Evolutionary conservation across 2,797 vertebrate species (phyloP).

Genomic region (Phrynocephalus guinanensis): DNA sequence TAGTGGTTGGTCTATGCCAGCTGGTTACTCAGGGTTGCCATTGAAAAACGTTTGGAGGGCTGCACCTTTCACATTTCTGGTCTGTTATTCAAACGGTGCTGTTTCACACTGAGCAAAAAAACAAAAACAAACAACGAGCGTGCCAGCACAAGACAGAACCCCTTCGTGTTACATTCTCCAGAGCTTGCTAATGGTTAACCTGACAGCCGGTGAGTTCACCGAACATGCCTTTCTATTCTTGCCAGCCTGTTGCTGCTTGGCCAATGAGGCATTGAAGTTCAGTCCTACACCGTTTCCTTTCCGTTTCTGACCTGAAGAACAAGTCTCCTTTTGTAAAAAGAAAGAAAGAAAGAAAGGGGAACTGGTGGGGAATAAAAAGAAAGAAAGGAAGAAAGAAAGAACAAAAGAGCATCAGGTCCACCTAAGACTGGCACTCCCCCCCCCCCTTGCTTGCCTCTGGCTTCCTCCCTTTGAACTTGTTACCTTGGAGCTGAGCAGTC

Average conservation of each 20-base stretch:
- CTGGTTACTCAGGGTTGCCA: not conserved
- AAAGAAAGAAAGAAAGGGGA: not conserved
- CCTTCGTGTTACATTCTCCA: not conserved
- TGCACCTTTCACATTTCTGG: not conserved
- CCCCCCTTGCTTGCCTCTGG: conserved; percentile 53
- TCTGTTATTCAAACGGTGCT: not conserved
- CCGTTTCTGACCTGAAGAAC: conserved; percentile 72
- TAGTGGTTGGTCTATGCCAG: not conserved
- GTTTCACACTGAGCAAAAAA: not conserved
- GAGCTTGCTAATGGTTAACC: conserved; percentile 69
- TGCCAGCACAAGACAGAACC: not conserved
- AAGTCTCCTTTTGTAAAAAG: conserved; percentile 66
- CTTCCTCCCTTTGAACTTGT: conserved; percentile 77
- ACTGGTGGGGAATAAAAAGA: not conserved
- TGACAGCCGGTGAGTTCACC: conserved; percentile 44
- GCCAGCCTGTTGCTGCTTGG: conserved; percentile 29
- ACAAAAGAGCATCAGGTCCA: conserved; percentile 22
- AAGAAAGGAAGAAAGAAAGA: not conserved
- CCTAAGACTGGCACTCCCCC: conserved; percentile 42
- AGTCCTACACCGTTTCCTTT: conserved; percentile 59
- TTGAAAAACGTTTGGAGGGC: not conserved
- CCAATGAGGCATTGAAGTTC: conserved; percentile 30
- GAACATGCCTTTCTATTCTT: conserved; percentile 43
- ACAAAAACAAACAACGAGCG: not conserved
- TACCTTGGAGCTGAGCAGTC: conserved; percentile 77